Evolutionary conservation across 2,888 invertebrate genomes (phyloP), one percentile per base, ranked within the genome.

Genomic region (Odontomyia ornata): DNA sequence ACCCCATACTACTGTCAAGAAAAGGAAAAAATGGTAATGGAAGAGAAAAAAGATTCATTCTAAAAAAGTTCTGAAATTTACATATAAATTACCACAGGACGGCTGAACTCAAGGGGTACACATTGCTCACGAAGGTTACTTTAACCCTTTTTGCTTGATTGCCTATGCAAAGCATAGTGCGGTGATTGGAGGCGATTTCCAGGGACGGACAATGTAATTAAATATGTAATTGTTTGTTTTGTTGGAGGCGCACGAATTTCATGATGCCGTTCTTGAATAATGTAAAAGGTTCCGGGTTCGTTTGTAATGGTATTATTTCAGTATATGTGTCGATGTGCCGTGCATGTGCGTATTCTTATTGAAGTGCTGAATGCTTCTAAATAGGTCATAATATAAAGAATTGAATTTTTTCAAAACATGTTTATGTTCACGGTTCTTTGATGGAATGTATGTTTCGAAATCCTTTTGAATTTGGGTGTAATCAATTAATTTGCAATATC

Each of bases 141-240:
- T 52, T 52, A 13, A 52, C 52, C 52, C 52, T 52, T 52, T 52
- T n/a, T 52, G 18, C 52, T 52, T 52, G 52, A 52, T 52, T 52
- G 52, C 52, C 18, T 52, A 18, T 52, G 52, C 18, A 52, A 18
- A 18, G 18, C 52, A 52, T 52, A 52, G 52, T 18, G 18, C 18
- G n/a, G 52, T 52, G 52, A 52, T 52, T 52, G 18, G 3, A 52
- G 52, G 52, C 15, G 18, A 52, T 13, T 52, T 4, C 18, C 7
- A 52, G 18, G 52, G 52, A 52, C 15, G 18, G 18, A 52, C 52
- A 52, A 52, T 52, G 18, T 52, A 52, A 52, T 52, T 52, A 52
- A 52, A 52, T n/a, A 52, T 52, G 52, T 18, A 52, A 52, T 52
- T 52, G 52, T 52, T 52, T 52, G 52, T 52, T 13, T 52, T 52